Base-by-base conservation (phyloP, 2,113 vertebrate genomes). In the Myotis yumanensis region DNA sequence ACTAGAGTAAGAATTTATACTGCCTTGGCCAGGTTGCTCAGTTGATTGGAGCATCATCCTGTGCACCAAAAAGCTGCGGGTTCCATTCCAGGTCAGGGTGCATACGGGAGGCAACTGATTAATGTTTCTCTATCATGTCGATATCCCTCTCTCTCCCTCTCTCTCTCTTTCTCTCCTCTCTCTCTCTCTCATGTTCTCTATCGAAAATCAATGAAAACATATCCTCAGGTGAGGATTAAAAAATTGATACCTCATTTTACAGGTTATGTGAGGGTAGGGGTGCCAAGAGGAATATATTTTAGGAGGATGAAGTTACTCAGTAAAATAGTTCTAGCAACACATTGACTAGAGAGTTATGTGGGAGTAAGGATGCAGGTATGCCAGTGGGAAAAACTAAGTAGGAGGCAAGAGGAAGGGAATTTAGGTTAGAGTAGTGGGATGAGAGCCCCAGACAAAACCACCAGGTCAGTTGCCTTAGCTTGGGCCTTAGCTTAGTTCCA, bases 281-380 rank as follows among this genome's bases (percentile, higher is more conserved):
- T 57, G 22, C 46, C 46, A 96, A 89, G n/a, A 32, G 30, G 32
- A 40, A 91, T 91, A 48, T 77, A 95, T 83, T 93, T 93, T 69
- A 91, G 76, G 62, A 92, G 30, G 52, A 86, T 62, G 43, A 81
- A 62, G 37, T 83, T 83, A 73, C 16, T 77, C 28, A 32, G 52
- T n/a, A 96, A 89, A 88, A 88, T 80, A 80, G n/a, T 91, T 75
- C 40, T 48, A 84, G 54, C 9, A 81, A 35, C 18, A 35, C 62
- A 91, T 7, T 9, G 12, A 48, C 80, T 93, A 16, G 5, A 18
- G 52, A 68, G n/a, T 84, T 1, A 7, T 72, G 32, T 85, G 40
- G 15, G 43, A 93, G n/a, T 86, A 7, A 81, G 37, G 76, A 54
- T 35, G 37, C 35, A 86, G 16, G 43, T 20, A 46, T 52, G 4